Evolutionary conservation across 2,797 vertebrate genomes (phyloP).

Genomic region (Notolabrus celidotus): DNA sequence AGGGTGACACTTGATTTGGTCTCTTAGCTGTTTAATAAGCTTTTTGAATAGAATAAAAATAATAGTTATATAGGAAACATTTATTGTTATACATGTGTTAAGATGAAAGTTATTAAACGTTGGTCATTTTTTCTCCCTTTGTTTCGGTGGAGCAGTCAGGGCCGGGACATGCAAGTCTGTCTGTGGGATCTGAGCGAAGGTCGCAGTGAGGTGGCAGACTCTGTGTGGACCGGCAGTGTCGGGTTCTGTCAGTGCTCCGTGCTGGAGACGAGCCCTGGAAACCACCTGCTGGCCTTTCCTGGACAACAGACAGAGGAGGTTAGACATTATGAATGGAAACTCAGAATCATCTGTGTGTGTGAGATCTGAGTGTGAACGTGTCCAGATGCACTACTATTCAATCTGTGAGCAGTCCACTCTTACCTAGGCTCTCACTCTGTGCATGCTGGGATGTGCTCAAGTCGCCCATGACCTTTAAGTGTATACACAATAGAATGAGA

Average conservation of each 20-base stretch:
- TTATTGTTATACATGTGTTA: background rate
- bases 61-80: background rate
- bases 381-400: no score
- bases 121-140: background rate
- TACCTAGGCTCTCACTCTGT: background rate
- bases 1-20: background rate
- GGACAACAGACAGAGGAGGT: conserved; percentile 90
- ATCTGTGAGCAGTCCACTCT: background rate
- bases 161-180: conserved; percentile 90
- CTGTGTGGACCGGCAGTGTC: conserved; percentile 86
- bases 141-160: conserved; percentile 87
- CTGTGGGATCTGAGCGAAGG: conserved; percentile 93
- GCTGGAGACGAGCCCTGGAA: conserved; percentile 74
- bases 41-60: background rate
- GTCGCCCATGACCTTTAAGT: background rate
- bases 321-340: conserved; percentile 37
- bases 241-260: conserved; percentile 93
- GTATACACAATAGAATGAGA: background rate
- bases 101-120: background rate
- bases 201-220: conserved; percentile 82
- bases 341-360: background rate
- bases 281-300: conserved; percentile 88
- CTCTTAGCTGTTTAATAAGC: background rate
- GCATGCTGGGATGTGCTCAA: background rate
- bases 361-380: background rate